Evolutionary conservation across 2,797 vertebrate species (phyloP), one percentile per base, ranked within the genome.

Genomic region (Xerus rutilus): DNA sequence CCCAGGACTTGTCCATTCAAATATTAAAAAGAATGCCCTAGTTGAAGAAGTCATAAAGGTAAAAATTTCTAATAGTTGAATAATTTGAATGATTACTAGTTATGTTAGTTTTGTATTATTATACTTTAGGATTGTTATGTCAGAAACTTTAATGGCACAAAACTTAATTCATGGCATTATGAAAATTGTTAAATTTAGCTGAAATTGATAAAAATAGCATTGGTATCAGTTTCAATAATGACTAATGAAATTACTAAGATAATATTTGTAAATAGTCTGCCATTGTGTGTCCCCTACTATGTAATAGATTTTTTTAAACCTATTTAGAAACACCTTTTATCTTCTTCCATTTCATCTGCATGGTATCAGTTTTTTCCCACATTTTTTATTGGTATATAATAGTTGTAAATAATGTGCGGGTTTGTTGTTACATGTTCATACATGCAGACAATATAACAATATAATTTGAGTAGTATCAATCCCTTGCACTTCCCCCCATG

Each of bases 1-100:
- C 97, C 99, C 99, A 0, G 99, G 99, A 81, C 99, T 99, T 17
- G 99, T 99, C 1, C 98, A 99, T 77, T 99, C 99, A 45, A 97
- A 99, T 94, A 99, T 99, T 3, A 98, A 99, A 96, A 98, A 99
- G 20, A 99, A 99, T 69, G 98, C 99, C 54, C 99, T 99, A 70
- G 99, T 98, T 5, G 99, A 99, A 97, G 98, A 99, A 12, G 45
- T 99, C 11, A 96, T 96, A 74, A 99, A 99, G 99, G 99, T 99
- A 98, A 97, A 95, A n/a, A 39, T 70, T 88, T 94, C 89, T 82
- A 32, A 7, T 23, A 92, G 45, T 64, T 7, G 35, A 65, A 74
- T 67, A 67, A 89, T 93, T 32, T 88, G 54, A 74, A 86, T 84
- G 76, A 52, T 62, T 96, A 17, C 12, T 87, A 84, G 9, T 67